Percentiles rank a stretch among this genome's conserved stretches.
Conservation (phyloP, 1,140 invertebrate genomes). For the Musca vetustissima region DNA sequence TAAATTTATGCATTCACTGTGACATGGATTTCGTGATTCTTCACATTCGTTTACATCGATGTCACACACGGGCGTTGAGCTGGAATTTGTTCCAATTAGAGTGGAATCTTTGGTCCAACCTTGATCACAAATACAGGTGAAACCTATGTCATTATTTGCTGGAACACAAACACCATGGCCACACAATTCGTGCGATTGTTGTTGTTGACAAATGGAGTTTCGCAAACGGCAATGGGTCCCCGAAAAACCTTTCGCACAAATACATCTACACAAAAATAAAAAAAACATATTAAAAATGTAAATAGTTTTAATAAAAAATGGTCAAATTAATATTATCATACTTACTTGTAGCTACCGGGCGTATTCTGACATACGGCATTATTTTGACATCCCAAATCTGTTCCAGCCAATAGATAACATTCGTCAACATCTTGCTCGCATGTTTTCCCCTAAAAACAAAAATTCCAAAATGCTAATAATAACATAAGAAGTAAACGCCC, state of each 20-base stretch:
- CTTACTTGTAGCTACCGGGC: constrained; percentile 74
- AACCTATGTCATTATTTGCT: constrained; percentile 60
- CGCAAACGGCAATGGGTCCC: constrained; percentile 79
- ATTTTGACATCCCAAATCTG: constrained; percentile 87
- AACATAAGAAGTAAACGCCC: background rate
- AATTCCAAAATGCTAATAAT: background rate
- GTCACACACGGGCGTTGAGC: constrained; percentile 59
- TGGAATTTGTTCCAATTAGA: constrained; percentile 43
- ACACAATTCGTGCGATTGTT: constrained; percentile 75
- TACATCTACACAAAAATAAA: constrained; percentile 63
- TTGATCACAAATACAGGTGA: constrained; percentile 78
- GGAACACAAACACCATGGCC: constrained; percentile 83
- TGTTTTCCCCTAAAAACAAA: constrained; percentile 61
- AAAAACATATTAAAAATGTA: background rate
- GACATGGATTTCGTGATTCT: constrained; percentile 71
- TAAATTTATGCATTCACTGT: constrained; percentile 80
- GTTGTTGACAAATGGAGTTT: constrained; percentile 69
- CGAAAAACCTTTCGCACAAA: constrained; percentile 72
- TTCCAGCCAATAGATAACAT: constrained; percentile 74
- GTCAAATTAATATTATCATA: background rate
- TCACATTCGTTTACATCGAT: constrained; percentile 86
- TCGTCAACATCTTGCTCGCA: constrained; percentile 87
- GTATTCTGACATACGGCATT: constrained; percentile 82
- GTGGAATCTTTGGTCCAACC: constrained; percentile 78
- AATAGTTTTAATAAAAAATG: too few relatives aligned